Base-by-base conservation (phyloP, 2,113 vertebrate genomes). In the Cisticola juncidis region DNA sequence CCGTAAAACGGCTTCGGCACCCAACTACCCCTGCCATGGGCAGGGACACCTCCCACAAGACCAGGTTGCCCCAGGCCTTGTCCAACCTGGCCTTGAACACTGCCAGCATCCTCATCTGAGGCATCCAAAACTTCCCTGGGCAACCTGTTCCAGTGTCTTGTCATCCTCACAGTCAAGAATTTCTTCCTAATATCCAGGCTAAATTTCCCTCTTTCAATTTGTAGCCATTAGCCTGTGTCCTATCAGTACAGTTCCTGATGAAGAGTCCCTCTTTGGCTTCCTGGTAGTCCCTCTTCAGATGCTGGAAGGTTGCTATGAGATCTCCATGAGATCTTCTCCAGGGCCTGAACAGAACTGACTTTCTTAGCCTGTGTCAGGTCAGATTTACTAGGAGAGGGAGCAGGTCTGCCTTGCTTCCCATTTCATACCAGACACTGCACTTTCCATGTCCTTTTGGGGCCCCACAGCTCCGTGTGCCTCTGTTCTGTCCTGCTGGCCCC, bases 391-490 rank as follows among this genome's bases (percentile, higher is more conserved):
- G 74, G 24, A 87, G 50, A 79, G 14, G 12, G 25, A 33, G 25
- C 0, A 2, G 28, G 23, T 38, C 47, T 72, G 31, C 50, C 62
- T 80, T 6, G 0, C 69, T 51, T 53, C 45, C 51, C 0, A 0
- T 58, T 57, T 93, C 1, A 2, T 1, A 2, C 24, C 40, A 56
- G 48, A 31, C 51, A 11, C 42, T 42, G 44, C 38, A 47, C 6
- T n/a, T 66, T 19, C 42, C 0, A 0, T 40, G 40, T 78, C 56
- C 31, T 65, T 26, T 44, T 5, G 6, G 44, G 14, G 18, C 50
- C 28, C 31, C 0, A 0, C 10, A 11, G 60, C 44, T 61, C 42
- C 2, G 0, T 22, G 31, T 0, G 4, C 57, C 47, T 45, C 78
- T 70, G 3, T 14, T 45, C 26, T 44, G 9, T 29, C 44, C 21